Conservation (phyloP, 2,113 vertebrate genomes). For the Syngnathus scovelli region DNA sequence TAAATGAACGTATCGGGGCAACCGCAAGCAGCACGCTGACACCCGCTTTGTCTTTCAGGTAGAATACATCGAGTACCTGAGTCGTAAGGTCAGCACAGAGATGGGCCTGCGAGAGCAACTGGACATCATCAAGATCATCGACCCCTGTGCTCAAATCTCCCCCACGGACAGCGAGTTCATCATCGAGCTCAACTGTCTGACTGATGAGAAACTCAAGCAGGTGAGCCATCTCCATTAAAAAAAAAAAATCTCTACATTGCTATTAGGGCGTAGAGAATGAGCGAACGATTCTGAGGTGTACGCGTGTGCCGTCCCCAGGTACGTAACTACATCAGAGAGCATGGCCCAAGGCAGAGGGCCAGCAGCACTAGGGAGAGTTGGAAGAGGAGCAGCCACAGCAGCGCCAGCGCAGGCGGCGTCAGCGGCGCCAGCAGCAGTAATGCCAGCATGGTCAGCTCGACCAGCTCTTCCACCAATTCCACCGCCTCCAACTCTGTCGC, state of each 20-base stretch:
- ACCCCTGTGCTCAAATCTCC: conserved; percentile 93
- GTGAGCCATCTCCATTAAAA: conserved; percentile 57
- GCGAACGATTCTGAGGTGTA: neutral
- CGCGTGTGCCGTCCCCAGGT: conserved; percentile 69
- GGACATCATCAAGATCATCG: conserved; percentile 99
- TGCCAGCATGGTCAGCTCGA: conserved; percentile 92
- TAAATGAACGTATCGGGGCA: neutral
- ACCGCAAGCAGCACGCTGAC: neutral
- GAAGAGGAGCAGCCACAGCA: conserved; percentile 89
- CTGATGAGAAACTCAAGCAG: conserved; percentile 97
- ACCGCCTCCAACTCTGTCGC: conserved; percentile 80
- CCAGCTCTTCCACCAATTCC: conserved; percentile 83
- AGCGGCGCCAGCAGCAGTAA: conserved; percentile 83
- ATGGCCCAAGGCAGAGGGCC: conserved; percentile 82
- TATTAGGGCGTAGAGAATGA: neutral
- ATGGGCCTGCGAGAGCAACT: conserved; percentile 98
- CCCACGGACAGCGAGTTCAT: conserved; percentile 99
- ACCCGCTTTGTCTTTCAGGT: conserved; percentile 70
- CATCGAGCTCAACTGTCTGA: conserved; percentile 97
- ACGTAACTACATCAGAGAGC: conserved; percentile 93
- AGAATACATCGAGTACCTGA: conserved; percentile 98
- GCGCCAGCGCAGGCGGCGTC: conserved; percentile 83
- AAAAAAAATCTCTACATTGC: neutral
- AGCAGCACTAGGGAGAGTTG: conserved; percentile 82
- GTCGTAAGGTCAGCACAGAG: conserved; percentile 96